Evolutionary conservation across 2,888 invertebrate genomes (phyloP).

Genomic region (Drosophila peninsularis): DNA sequence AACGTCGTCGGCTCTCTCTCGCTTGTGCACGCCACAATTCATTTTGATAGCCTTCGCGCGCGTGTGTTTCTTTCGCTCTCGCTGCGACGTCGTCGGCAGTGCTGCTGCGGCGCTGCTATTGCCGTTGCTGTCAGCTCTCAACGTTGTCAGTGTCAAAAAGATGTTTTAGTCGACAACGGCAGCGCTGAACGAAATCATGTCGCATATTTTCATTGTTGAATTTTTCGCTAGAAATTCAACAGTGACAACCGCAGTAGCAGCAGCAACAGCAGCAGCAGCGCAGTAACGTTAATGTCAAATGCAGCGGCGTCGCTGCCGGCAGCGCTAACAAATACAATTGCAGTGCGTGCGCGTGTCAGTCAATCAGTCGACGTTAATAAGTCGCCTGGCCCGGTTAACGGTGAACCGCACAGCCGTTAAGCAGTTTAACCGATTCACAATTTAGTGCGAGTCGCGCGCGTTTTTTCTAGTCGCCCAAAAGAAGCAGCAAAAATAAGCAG

Average conservation of each 20-base stretch:
- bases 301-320: conserved; percentile 55
- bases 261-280: conserved; percentile 32
- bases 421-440: conserved; percentile 14
- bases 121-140: conserved; percentile 80
- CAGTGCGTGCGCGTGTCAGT: conserved; percentile 62
- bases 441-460: conserved; percentile 35
- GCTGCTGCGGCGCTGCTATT: conserved; percentile 37
- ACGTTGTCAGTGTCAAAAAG: conserved; percentile 85
- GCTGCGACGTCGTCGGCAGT: conserved; percentile 23
- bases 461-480: conserved; percentile 45
- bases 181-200: conserved; percentile 84
- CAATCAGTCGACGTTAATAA: conserved; percentile 61
- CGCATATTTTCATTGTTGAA: conserved; percentile 68
- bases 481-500: conserved; percentile 13
- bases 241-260: conserved; percentile 30
- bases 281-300: conserved; percentile 42
- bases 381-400: conserved; percentile 43
- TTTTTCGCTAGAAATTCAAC: conserved; percentile 69
- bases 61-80: conserved; percentile 51
- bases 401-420: conserved; percentile 36
- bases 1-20: conserved; percentile 69
- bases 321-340: conserved; percentile 43
- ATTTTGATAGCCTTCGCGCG: conserved; percentile 62
- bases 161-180: conserved; percentile 85
- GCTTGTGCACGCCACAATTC: conserved; percentile 56